Evolutionary conservation across 2,797 vertebrate genomes (phyloP), one percentile per base, ranked within the genome.

Genomic region (Clarias laeviceps): DNA sequence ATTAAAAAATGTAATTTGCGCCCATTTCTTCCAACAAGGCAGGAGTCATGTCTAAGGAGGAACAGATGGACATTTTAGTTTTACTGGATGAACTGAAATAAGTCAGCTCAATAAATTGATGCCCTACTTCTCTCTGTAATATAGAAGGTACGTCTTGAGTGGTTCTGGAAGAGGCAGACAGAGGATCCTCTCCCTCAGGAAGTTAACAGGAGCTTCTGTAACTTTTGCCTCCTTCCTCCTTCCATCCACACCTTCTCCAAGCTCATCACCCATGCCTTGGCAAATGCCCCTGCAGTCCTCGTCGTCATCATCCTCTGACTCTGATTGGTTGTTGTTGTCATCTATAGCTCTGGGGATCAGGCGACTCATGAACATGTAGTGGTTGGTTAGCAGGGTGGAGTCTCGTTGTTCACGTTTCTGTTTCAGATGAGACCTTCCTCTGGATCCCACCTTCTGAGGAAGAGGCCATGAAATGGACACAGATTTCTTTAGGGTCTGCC

Each of bases 141-240:
- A 97, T 66, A 97, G 95, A 91, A 97, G 92, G 90, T 96, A 97
- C 91, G 94, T 95, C 88, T 97, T 97, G 89, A 97, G 94, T 20
- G 96, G 96, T 22, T 96, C 96, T 0, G 97, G 97, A 80, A 97
- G 90, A 29, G 96, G 96, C 82, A 97, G 92, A 68, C 93, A 91
- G 73, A 97, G 92, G 80, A 97, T 96, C 84, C 93, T 96, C 89
- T 97, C 96, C 22, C 96, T 93, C 65, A 97, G 59, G 85, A 94
- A 91, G 93, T 97, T 97, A 56, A 96, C 90, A 0, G 95, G 94
- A 78, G 95, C 94, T 0, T 96, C 95, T 6, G 93, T 91, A 85
- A 94, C 94, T 0, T 89, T 90, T 1, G 80, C 70, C 82, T 90
- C 91, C 20, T 84, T 91, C 62, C 86, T 89, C 68, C 82, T 84